phyloP scores from a whole-genome alignment of 1,140 invertebrate species.

The Hermetia illucens region DNA sequence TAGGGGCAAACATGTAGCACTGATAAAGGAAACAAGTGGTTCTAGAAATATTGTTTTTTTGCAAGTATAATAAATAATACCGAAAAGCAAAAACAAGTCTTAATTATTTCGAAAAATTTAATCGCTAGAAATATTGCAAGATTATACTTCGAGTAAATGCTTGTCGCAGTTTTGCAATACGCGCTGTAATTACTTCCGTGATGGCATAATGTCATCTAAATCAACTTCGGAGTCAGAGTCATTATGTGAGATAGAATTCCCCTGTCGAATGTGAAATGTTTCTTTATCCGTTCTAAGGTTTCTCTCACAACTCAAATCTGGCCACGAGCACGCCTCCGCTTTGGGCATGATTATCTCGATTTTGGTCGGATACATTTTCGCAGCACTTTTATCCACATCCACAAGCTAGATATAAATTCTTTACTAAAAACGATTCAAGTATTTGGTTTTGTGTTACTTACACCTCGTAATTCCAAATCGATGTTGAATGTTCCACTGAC shows the following conservation, averaged over 20 bases:
- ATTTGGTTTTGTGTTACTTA: conserved; percentile 33
- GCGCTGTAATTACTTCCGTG: no score
- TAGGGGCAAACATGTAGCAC: no score
- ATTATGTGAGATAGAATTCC: conserved; percentile 13
- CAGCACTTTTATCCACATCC: conserved; percentile 50
- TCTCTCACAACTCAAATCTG: conserved; percentile 45
- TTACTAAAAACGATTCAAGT: conserved; percentile 5
- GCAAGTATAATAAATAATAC: no score
- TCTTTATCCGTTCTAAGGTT: conserved; percentile 8
- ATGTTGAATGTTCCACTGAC: conserved; percentile 56
- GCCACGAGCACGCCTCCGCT: conserved; percentile 69
- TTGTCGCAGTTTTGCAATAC: no score
- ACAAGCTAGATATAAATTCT: conserved; percentile 43
- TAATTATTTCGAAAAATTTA: no score
- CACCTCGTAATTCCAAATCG: conserved; percentile 71
- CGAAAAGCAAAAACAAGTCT: no score
- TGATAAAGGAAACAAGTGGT: no score
- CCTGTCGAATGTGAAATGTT: conserved; percentile 26
- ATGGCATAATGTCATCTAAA: conserved; percentile 33
- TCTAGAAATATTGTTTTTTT: no score
- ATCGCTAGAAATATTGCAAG: no score
- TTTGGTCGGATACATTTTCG: conserved; percentile 80
- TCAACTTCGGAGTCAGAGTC: conserved; percentile 17
- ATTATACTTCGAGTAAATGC: no score
- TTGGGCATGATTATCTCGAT: conserved; percentile 90